phyloP scores from a whole-genome alignment of 1,140 invertebrate genomes.

The Camponotus pennsylvanicus region DNA sequence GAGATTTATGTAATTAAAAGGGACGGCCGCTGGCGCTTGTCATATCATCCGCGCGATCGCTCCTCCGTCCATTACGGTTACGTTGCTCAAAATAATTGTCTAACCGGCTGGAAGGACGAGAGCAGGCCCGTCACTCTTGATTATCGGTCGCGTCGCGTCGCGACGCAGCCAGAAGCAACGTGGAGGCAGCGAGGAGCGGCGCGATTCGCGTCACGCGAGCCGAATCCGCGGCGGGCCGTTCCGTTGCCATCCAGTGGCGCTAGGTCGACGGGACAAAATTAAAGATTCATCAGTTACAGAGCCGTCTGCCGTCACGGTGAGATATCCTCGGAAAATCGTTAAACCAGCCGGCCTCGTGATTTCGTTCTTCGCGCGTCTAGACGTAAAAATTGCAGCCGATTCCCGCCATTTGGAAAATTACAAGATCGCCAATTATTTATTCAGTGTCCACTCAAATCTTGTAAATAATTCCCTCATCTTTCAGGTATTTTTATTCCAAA shows the following conservation, averaged over 20 bases:
- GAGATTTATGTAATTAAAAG: slow-evolving; percentile 61
- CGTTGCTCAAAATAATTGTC: slow-evolving; percentile 53
- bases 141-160: slow-evolving; percentile 59
- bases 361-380: neutral
- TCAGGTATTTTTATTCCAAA: too few species aligned
- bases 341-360: slow-evolving; percentile 38
- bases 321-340: slow-evolving; percentile 68
- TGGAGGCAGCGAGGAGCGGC: slow-evolving; percentile 31
- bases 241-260: neutral
- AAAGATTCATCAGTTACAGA: slow-evolving; percentile 69
- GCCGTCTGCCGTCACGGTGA: slow-evolving; percentile 46
- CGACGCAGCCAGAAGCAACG: neutral
- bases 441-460: too few species aligned
- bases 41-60: slow-evolving; percentile 37
- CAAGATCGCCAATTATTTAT: slow-evolving; percentile 2
- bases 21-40: slow-evolving; percentile 50
- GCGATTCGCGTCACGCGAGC: slow-evolving; percentile 3
- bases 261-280: slow-evolving; percentile 67
- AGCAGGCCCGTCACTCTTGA: slow-evolving; percentile 63
- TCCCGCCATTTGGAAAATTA: neutral
- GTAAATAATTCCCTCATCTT: too few species aligned
- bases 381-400: neutral
- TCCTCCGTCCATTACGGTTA: slow-evolving; percentile 55
- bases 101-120: slow-evolving; percentile 45
- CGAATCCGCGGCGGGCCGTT: slow-evolving; percentile 47